Conservation (phyloP, 2,797 vertebrate genomes). For the Phrynocephalus vlangalii region DNA sequence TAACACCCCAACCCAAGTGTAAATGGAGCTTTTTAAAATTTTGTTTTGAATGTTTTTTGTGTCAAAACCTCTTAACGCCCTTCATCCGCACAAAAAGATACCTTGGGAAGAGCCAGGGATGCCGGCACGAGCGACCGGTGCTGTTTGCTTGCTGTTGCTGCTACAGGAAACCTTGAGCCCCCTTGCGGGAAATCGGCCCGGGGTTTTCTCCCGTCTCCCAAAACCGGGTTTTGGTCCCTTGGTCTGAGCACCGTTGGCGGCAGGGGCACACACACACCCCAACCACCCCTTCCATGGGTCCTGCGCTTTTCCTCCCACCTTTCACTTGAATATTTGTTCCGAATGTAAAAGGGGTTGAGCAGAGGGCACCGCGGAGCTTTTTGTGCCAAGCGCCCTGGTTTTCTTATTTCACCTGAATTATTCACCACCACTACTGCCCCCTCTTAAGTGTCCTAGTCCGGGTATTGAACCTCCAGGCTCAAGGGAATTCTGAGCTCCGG, state of each 20-base stretch:
- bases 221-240: too few species aligned
- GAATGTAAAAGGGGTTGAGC: conserved; percentile 61
- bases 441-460: conserved; percentile 64
- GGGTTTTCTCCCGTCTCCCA: conserved; percentile 46
- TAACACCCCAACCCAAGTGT: conserved; percentile 85
- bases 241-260: too few species aligned
- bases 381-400: too few species aligned
- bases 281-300: too few species aligned
- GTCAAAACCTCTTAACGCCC: conserved; percentile 80
- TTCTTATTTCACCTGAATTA: conserved; percentile 41
- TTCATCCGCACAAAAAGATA: conserved; percentile 54
- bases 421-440: conserved; percentile 12
- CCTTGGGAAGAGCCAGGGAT: conserved; percentile 35
- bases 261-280: too few species aligned
- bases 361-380: too few species aligned
- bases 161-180: conserved; percentile 31
- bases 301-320: background rate
- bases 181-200: conserved; percentile 39
- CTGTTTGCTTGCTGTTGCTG: background rate
- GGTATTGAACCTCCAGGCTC: conserved; percentile 55
- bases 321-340: conserved; percentile 64
- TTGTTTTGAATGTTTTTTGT: conserved; percentile 79
- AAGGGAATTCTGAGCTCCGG: conserved; percentile 57
- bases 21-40: conserved; percentile 74
- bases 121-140: background rate